A percentile compares a stretch with the other conserved stretches of the same genome.
phyloP scores from a whole-genome alignment of 2,113 vertebrate species.

The Oenanthe melanoleuca region DNA sequence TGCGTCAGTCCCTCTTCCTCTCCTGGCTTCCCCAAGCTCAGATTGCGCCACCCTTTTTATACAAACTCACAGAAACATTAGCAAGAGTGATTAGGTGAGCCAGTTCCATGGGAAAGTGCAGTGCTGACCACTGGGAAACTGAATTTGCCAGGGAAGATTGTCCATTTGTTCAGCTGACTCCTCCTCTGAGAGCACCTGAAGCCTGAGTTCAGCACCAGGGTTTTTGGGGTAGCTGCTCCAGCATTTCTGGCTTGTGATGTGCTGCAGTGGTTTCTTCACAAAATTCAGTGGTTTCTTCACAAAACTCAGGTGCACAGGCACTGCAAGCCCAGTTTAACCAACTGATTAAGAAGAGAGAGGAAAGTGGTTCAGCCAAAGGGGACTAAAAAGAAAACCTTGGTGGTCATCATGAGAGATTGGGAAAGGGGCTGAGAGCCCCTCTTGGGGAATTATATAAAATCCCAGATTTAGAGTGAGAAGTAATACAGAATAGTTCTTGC shows the following conservation, averaged over 20 bases:
- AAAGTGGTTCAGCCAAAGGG: neutral
- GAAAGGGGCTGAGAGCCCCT: neutral
- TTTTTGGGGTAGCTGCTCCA: neutral
- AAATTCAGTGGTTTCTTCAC: neutral
- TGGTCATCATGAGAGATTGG: neutral
- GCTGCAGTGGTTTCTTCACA: neutral
- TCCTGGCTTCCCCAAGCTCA: conserved; percentile 5
- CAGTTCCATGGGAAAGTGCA: neutral
- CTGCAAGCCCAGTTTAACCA: neutral
- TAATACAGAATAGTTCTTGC: neutral
- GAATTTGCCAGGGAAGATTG: neutral
- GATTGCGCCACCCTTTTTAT: neutral
- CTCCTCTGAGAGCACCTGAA: neutral
- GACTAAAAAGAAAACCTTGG: neutral
- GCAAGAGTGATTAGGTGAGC: neutral
- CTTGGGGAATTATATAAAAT: neutral
- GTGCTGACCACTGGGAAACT: neutral
- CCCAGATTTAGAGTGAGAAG: neutral
- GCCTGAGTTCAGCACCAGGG: neutral
- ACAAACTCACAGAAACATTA: neutral
- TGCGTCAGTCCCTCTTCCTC: conserved; percentile 25
- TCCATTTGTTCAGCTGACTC: neutral
- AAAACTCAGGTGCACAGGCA: neutral
- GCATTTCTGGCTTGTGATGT: neutral
- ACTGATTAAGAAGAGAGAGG: neutral